Percentiles rank a stretch among this genome's conserved stretches.
These are phyloP conservation scores for Ctenicera cuprea DNA, from an alignment of 2,888 invertebrate species.

Conservation along the genomic window DNA sequence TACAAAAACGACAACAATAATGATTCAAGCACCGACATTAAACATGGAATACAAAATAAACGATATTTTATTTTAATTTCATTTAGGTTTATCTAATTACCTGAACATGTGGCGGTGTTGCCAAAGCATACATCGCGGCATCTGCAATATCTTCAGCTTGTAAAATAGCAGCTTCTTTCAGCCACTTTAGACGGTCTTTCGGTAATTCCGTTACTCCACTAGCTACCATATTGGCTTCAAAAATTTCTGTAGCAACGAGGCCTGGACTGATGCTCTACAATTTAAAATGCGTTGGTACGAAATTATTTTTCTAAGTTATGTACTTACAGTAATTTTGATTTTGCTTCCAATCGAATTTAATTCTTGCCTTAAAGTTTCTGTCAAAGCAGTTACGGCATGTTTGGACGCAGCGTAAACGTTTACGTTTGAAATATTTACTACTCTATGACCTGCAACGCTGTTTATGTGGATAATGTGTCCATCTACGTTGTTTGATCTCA, in stretches of 20 bases:
- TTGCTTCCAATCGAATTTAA: slow-evolving; percentile 66
- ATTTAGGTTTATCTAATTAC: slow-evolving; percentile 13
- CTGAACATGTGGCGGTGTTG: slow-evolving; percentile 38
- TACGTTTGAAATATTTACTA: slow-evolving; percentile 54
- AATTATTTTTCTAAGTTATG: too few relatives aligned
- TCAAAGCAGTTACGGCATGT: slow-evolving; percentile 73
- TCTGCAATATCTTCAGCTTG: slow-evolving; percentile 28
- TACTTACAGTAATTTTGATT: slow-evolving; percentile 70
- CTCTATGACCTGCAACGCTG: slow-evolving; percentile 27
- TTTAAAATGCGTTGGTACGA: not conserved
- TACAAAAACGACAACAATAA: too few relatives aligned
- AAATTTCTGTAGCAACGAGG: not conserved
- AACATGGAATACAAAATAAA: too few relatives aligned
- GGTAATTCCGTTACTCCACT: not conserved
- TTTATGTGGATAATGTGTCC: slow-evolving; percentile 47
- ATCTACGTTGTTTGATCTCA: slow-evolving; percentile 39
- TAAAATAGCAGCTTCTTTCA: not conserved
- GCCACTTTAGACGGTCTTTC: not conserved
- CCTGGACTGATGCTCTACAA: slow-evolving; percentile 35
- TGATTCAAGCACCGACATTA: too few relatives aligned
- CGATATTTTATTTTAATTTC: not conserved
- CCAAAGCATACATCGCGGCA: slow-evolving; percentile 20
- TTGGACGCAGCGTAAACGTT: slow-evolving; percentile 75
- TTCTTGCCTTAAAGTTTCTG: slow-evolving; percentile 74
- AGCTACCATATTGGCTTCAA: not conserved